These are phyloP conservation scores for Cryptus viduatorius DNA, from an alignment of 2,888 invertebrate genomes.

Conservation along the genomic window DNA sequence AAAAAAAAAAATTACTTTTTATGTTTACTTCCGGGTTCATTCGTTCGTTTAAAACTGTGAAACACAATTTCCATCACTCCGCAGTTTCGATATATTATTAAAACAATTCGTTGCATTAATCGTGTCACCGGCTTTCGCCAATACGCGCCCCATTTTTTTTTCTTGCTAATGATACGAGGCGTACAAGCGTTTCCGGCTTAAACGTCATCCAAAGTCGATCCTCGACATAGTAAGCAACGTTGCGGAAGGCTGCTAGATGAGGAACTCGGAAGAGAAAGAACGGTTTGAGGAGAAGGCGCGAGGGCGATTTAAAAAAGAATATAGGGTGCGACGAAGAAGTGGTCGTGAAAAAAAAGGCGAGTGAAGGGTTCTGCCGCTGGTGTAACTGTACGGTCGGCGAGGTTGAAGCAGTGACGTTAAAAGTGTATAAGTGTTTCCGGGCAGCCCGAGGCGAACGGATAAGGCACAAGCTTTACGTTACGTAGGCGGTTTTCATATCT, in stretches of 20 bases:
- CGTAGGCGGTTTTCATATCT: constrained; percentile 54
- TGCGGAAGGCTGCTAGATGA: constrained; percentile 47
- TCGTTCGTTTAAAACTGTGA: no score
- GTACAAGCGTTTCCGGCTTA: background rate
- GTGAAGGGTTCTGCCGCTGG: constrained; percentile 20
- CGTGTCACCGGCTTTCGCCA: background rate
- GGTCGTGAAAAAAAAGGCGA: background rate
- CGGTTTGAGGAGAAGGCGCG: constrained; percentile 16
- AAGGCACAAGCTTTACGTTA: constrained; percentile 61
- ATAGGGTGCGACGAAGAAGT: constrained; percentile 31
- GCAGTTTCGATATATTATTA: no score
- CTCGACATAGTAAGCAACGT: constrained; percentile 29
- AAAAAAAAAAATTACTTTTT: no score
- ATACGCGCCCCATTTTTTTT: background rate
- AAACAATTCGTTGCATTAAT: background rate
- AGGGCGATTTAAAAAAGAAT: constrained; percentile 13
- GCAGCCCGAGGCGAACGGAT: constrained; percentile 67
- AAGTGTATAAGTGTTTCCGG: constrained; percentile 66
- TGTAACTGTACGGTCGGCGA: constrained; percentile 35
- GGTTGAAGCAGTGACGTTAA: constrained; percentile 43
- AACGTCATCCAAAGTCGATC: background rate
- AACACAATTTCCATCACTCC: no score
- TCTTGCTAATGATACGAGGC: background rate
- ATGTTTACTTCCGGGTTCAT: no score
- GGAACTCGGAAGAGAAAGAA: constrained; percentile 43